Base-by-base conservation (phyloP, 2,797 vertebrate genomes). In the Hoplostethus atlanticus region DNA sequence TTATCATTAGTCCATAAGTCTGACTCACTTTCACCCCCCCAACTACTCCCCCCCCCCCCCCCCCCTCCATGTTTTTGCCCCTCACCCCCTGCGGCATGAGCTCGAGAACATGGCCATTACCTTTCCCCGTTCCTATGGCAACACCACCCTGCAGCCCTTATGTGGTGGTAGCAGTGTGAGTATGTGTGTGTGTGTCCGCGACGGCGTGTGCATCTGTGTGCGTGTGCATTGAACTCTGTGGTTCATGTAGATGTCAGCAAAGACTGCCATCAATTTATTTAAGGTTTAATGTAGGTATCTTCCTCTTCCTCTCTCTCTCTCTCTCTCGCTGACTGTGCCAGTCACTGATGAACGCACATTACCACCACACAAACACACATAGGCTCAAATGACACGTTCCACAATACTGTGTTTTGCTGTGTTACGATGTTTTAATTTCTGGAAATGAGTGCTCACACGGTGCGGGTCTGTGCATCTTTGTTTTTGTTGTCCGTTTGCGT, bases 121-220 rank as follows among this genome's bases (percentile, higher is more conserved):
- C 89, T 93, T 87, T 86, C 84, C 84, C 66, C 64, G 94, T 95
- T 94, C 84, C 94, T 91, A 93, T 95, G 93, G 94, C 92, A 95
- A 95, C 94, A 84, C 86, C 86, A 87, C 88, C 92, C 90, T 84
- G 89, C 90, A 92, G 87, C 76, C 85, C 78, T 74, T 70, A 60
- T 80, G 86, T 90, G 84, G 70, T 68, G 76, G 81, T 72, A 73
- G 79, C 71, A 65, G 55, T 65, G 79, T 79, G 73, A 77, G 69
- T 60, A 42, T 61, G 57, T 50, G 34, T 60, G 56, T 25, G 48
- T 54, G 64, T 54, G 28, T 73, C 50, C 30, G 21, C 6, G 59
- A 55, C 76, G 76, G 63, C 17, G 1, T 59, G 61, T 44, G 64
- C 8, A 38, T 75, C 52, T 70, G 59, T 68, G 75, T 53, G 62